These are phyloP conservation scores for Dromiciops gliroides DNA, from an alignment of 2,113 vertebrate species.

Conservation along the genomic window DNA sequence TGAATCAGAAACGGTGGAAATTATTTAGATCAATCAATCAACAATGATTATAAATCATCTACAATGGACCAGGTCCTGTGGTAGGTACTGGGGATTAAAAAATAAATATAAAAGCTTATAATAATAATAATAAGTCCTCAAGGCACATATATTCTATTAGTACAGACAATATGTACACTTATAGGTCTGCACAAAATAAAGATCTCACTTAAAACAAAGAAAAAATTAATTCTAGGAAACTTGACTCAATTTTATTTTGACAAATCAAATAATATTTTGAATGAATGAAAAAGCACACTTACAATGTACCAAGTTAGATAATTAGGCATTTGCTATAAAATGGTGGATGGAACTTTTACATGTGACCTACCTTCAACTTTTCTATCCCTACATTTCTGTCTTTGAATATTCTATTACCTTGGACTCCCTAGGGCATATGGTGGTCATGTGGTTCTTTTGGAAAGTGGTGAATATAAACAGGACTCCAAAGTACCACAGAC, in stretches of 20 bases:
- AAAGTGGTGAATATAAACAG: not conserved
- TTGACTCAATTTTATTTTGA: not conserved
- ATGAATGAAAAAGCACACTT: not conserved
- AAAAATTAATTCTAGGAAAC: not conserved
- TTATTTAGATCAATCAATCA: not conserved
- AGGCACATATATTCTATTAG: not conserved
- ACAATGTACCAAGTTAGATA: not conserved
- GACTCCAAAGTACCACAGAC: not conserved
- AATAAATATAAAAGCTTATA: too few species aligned
- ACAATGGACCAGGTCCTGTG: not conserved
- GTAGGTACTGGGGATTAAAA: not conserved
- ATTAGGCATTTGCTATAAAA: not conserved
- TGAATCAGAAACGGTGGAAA: fast-evolving
- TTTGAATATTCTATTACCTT: not conserved
- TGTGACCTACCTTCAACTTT: not conserved
- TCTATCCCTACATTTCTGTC: not conserved
- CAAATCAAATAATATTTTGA: not conserved
- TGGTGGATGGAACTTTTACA: not conserved
- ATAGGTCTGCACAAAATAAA: not conserved
- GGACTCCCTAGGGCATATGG: not conserved
- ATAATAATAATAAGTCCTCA: not conserved
- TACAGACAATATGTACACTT: not conserved
- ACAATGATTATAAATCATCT: not conserved
- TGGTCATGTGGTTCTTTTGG: not conserved
- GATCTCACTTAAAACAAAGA: not conserved